Conservation (phyloP, 2,113 vertebrate genomes). For the Cebus imitator region DNA sequence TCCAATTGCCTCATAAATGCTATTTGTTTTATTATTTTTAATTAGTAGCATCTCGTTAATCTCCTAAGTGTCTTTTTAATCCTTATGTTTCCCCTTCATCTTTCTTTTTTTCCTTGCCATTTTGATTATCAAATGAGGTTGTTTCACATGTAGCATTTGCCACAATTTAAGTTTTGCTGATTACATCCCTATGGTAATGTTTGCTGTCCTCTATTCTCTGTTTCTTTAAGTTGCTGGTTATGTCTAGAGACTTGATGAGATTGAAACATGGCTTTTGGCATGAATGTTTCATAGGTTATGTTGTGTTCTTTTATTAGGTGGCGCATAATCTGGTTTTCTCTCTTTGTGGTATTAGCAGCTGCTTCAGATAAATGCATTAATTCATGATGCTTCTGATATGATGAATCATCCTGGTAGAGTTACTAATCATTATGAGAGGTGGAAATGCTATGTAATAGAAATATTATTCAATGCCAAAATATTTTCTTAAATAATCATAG, state of each 20-base stretch:
- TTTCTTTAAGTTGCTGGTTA: conserved; percentile 25
- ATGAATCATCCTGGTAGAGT: not conserved
- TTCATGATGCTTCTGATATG: conserved; percentile 25
- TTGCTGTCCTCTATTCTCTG: not conserved
- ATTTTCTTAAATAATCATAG: conserved; percentile 44
- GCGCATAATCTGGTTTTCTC: not conserved
- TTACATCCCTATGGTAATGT: not conserved
- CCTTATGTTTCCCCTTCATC: not conserved
- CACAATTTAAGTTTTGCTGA: not conserved
- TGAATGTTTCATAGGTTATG: not conserved
- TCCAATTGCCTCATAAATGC: not conserved
- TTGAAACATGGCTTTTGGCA: not conserved
- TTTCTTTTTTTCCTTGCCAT: not conserved
- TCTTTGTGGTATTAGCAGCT: not conserved
- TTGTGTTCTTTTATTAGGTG: not conserved
- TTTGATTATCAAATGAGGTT: not conserved
- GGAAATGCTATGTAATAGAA: conserved; percentile 18
- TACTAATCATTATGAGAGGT: not conserved
- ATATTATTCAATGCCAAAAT: conserved; percentile 25
- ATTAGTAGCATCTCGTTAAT: not conserved
- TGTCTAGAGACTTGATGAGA: not conserved
- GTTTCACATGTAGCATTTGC: not conserved
- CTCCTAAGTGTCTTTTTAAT: not conserved
- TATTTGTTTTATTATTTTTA: not conserved
- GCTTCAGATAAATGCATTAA: not conserved